Conservation (phyloP, 2,113 vertebrate genomes). For the Camelus dromedarius region DNA sequence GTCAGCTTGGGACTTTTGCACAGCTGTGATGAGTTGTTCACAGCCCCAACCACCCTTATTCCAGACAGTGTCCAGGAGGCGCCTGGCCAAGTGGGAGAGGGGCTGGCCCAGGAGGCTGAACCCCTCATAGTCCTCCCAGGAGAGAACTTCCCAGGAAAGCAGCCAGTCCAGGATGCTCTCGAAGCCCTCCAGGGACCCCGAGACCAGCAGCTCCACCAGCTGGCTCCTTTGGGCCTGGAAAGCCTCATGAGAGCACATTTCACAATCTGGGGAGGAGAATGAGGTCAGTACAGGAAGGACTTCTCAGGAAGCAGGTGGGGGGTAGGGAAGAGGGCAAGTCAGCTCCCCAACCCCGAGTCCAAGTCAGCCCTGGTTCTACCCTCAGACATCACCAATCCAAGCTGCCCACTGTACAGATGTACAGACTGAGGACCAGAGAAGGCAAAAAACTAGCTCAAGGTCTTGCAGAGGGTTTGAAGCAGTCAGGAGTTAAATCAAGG, state of each 20-base stretch:
- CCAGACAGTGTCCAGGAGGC: conserved; percentile 88
- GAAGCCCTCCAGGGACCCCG: conserved; percentile 88
- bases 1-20: conserved; percentile 71
- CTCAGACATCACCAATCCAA: background rate
- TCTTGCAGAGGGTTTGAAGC: background rate
- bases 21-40: conserved; percentile 80
- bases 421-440: background rate
- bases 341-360: background rate
- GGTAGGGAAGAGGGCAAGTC: accelerated
- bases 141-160: conserved; percentile 87
- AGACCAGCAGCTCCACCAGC: conserved; percentile 87
- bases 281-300: background rate
- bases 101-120: conserved; percentile 83
- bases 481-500: background rate
- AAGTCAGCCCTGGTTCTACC: accelerated
- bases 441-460: background rate
- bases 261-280: conserved; percentile 64
- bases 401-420: background rate
- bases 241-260: conserved; percentile 86
- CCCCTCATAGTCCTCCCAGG: conserved; percentile 91
- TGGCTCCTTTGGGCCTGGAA: conserved; percentile 87
- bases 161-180: conserved; percentile 91
- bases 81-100: conserved; percentile 85
- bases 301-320: background rate
- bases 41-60: conserved; percentile 88